These are phyloP conservation scores for Stenoptilia bipunctidactyla DNA, from an alignment of 2,888 invertebrate genomes.

Conservation along the genomic window DNA sequence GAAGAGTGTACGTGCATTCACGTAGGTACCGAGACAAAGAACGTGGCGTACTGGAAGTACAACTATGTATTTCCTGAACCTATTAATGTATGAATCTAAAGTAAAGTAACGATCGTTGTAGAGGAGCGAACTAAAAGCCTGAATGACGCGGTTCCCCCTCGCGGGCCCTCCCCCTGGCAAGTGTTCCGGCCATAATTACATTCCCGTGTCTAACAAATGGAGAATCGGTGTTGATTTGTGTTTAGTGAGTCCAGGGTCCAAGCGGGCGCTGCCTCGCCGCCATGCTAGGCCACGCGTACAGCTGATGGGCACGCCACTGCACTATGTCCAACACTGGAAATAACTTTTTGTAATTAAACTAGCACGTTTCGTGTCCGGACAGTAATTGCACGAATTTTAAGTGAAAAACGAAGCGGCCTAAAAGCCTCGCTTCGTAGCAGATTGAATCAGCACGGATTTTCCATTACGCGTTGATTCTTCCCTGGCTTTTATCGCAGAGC, in stretches of 20 bases:
- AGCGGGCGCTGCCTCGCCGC: constrained; percentile 21
- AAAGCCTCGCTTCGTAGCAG: constrained; percentile 53
- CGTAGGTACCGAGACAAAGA: too few relatives aligned
- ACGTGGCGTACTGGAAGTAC: too few relatives aligned
- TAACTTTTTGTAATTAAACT: background rate
- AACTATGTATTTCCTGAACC: constrained; percentile 1
- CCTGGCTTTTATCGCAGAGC: constrained; percentile 19
- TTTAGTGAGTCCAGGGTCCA: constrained; percentile 60
- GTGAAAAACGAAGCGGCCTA: constrained; percentile 58
- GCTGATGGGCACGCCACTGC: background rate
- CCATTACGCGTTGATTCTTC: constrained; percentile 50
- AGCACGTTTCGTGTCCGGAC: background rate
- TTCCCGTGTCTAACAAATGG: constrained; percentile 74
- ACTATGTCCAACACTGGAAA: too few relatives aligned
- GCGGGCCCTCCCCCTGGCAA: constrained; percentile 35
- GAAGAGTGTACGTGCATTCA: too few relatives aligned
- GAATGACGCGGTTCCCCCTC: constrained; percentile 48
- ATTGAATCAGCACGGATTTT: constrained; percentile 65
- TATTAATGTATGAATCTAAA: constrained; percentile 34
- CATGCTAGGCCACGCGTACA: constrained; percentile 14
- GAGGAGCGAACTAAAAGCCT: constrained; percentile 60
- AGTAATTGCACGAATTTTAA: constrained; percentile 48
- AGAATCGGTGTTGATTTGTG: constrained; percentile 74
- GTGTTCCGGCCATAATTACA: constrained; percentile 71
- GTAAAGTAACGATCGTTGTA: constrained; percentile 62